Percentiles rank a stretch among this genome's conserved stretches.
phyloP scores from a whole-genome alignment of 2,888 invertebrate species.

The Meiosimyza platycephala region DNA sequence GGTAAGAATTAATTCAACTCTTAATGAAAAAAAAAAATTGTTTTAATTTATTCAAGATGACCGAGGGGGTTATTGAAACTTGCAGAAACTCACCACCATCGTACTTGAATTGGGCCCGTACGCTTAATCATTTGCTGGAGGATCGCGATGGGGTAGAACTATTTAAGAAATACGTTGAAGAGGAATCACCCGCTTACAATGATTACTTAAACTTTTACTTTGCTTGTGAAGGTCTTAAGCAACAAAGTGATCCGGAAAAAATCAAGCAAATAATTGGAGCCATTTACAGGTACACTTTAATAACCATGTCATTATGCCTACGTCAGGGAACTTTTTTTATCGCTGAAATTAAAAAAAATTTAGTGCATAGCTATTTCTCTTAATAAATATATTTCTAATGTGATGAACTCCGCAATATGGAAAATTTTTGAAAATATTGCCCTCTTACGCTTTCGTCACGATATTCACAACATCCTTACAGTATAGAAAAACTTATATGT shows the following conservation, averaged over 20 bases:
- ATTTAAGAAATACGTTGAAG: constrained; percentile 84
- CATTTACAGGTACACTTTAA: constrained; percentile 77
- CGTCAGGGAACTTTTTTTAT: no score
- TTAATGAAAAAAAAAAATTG: background rate
- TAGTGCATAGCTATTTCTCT: no score
- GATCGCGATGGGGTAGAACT: constrained; percentile 91
- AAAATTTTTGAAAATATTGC: no score
- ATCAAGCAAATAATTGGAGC: constrained; percentile 82
- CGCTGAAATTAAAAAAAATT: no score
- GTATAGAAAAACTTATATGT: no score
- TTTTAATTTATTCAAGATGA: constrained; percentile 57
- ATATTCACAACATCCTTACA: no score
- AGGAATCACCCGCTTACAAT: constrained; percentile 81
- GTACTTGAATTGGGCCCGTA: constrained; percentile 90
- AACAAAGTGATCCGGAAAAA: constrained; percentile 79
- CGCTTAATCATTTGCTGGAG: constrained; percentile 84
- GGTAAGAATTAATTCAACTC: constrained; percentile 48
- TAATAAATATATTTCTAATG: no score
- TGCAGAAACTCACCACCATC: constrained; percentile 72
- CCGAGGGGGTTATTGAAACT: constrained; percentile 66
- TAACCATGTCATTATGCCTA: background rate
- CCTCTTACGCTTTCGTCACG: no score
- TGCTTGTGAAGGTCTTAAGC: constrained; percentile 89
- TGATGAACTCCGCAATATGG: no score
- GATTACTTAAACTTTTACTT: constrained; percentile 93